Evolutionary conservation across 2,113 vertebrate species (phyloP).

Genomic region (Elephantulus edwardii): DNA sequence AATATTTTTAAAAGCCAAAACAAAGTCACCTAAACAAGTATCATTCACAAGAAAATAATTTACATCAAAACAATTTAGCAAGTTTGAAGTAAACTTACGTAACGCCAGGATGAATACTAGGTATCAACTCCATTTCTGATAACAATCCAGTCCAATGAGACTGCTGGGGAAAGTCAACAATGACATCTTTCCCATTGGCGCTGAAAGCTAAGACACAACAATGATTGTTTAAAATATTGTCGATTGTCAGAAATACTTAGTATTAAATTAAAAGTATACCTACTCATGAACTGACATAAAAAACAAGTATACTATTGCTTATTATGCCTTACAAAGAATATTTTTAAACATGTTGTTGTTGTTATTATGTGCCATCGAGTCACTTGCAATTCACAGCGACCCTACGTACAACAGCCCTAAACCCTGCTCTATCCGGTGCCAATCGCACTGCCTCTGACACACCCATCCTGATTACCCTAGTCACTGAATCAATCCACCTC

Average conservation of each 20-base stretch:
- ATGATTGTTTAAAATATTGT: not conserved
- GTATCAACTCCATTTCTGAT: slow-evolving; percentile 98
- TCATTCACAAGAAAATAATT: not conserved
- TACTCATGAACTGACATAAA: too few species aligned
- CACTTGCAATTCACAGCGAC: too few species aligned
- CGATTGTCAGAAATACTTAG: not conserved
- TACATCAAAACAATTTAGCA: not conserved
- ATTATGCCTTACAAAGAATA: not conserved
- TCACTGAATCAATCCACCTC: too few species aligned
- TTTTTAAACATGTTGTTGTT: not conserved
- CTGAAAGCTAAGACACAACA: slow-evolving; percentile 91
- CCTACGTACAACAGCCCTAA: too few species aligned
- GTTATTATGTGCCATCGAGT: too few species aligned
- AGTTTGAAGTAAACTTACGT: slow-evolving; percentile 86
- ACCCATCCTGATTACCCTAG: too few species aligned
- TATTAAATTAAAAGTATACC: not conserved
- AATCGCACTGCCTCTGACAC: too few species aligned
- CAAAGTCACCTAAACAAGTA: not conserved
- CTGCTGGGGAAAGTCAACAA: slow-evolving; percentile 98
- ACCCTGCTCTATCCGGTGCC: too few species aligned
- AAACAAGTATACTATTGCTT: not conserved
- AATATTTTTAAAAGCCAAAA: not conserved
- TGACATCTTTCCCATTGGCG: slow-evolving; percentile 98
- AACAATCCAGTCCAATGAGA: slow-evolving; percentile 98
- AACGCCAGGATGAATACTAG: slow-evolving; percentile 96